Base-by-base conservation (phyloP, 2,888 invertebrate genomes). In the Parnassius glacialis region DNA sequence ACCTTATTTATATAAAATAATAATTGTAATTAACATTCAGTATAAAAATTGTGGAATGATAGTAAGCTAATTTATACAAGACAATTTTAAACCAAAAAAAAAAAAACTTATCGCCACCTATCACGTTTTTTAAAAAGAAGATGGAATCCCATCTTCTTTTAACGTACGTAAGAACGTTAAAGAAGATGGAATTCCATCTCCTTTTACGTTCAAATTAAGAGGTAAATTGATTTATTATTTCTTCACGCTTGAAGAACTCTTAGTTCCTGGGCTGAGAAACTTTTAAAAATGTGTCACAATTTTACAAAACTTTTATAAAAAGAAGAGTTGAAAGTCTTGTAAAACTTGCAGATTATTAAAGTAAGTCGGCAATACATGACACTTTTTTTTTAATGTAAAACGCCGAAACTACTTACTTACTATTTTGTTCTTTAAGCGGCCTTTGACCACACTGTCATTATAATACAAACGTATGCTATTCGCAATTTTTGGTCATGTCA, bases 251-350 rank as follows among this genome's bases (percentile, higher is more conserved):
- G 13, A 51, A 9, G 12, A 11, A 10, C 51, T 20, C 43, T 2
- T 57, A 52, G 44, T 58, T 58, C 25, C 20, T 25, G 20, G 52
- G 52, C 45, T 34, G 43, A 45, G 16, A 45, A 59, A 34, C 52
- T 52, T 59, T 59, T 59, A 10, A 58, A 59, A 59, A 59, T 34
- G 41, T 52, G 59, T 52, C 59, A 47, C 25, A 43, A 43, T 58
- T 52, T 59, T 34, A 50, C 16, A 34, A 59, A 59, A 59, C 45
- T 59, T 59, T 52, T 59, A 25, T 52, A 45, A 52, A 57, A 57
- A 16, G 59, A 45, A 52, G 44, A 9, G 47, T 45, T 45, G 52
- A 45, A 52, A 13, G 41, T 52, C 52, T 59, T 34, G n/a, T 25
- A 16, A 59, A 52, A 34, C 45, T 45, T n/a, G 45, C 44, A 59